Conservation (phyloP, 1,140 invertebrate genomes). For the Drosophila eugracilis region DNA sequence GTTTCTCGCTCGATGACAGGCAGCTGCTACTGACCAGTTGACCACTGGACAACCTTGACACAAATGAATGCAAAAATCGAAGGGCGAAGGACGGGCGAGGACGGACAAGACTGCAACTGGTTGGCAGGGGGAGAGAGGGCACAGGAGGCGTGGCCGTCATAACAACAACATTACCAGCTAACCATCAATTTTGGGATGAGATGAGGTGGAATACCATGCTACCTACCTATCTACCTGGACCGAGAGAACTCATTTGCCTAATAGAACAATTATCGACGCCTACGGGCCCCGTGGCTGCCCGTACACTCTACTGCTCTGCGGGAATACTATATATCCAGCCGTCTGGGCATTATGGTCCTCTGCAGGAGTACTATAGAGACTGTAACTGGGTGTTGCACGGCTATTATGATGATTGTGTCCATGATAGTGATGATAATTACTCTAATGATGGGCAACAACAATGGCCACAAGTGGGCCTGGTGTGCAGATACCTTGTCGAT, state of each 20-base stretch:
- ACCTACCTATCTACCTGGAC: conserved; percentile 24
- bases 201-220: not conserved
- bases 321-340: no score
- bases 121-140: conserved; percentile 4
- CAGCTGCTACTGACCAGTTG: conserved; percentile 21
- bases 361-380: conserved; percentile 7
- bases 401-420: conserved; percentile 35
- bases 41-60: conserved; percentile 57
- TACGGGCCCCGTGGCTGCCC: conserved; percentile 18
- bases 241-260: conserved; percentile 72
- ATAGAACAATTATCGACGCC: conserved; percentile 79
- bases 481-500: conserved; percentile 7
- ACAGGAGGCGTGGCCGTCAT: conserved; percentile 8
- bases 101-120: conserved; percentile 7
- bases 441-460: conserved; percentile 17
- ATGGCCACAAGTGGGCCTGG: conserved; percentile 17
- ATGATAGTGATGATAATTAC: conserved; percentile 43
- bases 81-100: conserved; percentile 15
- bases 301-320: no score
- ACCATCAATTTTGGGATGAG: conserved; percentile 2
- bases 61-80: conserved; percentile 43
- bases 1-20: not conserved
- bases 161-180: conserved; percentile 9
- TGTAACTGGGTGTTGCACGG: conserved; percentile 21
- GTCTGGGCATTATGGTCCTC: not conserved